These are phyloP conservation scores for Felis chaus DNA, from an alignment of 2,113 vertebrate species.

Conservation along the genomic window DNA sequence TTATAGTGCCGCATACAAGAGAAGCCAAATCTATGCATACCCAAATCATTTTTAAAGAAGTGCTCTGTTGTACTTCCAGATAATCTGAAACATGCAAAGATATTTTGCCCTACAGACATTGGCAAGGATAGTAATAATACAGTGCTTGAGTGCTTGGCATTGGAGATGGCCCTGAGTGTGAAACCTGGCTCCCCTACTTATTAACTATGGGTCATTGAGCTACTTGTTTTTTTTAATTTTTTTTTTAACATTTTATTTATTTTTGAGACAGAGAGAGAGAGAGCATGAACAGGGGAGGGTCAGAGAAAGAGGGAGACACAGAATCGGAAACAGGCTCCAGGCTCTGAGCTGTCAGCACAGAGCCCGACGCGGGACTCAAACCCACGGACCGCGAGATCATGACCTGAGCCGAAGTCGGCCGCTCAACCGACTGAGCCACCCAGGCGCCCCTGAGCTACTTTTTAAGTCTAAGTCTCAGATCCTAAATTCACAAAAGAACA, in stretches of 20 bases:
- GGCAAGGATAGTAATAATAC: neutral
- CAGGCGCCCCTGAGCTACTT: neutral
- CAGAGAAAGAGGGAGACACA: no score
- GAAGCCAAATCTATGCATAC: neutral
- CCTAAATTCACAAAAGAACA: conserved; percentile 28
- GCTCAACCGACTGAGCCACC: no score
- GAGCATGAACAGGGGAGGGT: no score
- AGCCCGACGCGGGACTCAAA: no score
- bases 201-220: neutral
- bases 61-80: neutral
- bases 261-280: no score
- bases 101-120: neutral
- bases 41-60: neutral
- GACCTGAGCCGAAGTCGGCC: no score
- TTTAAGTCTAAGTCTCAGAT: neutral
- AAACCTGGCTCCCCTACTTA: neutral
- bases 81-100: neutral
- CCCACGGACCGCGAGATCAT: no score
- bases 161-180: neutral
- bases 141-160: neutral
- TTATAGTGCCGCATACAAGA: neutral
- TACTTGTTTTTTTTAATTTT: neutral
- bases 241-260: no score
- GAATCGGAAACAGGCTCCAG: no score
- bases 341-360: no score